Conservation (phyloP, 2,113 vertebrate species). For the Phrynosoma blainvillii region DNA sequence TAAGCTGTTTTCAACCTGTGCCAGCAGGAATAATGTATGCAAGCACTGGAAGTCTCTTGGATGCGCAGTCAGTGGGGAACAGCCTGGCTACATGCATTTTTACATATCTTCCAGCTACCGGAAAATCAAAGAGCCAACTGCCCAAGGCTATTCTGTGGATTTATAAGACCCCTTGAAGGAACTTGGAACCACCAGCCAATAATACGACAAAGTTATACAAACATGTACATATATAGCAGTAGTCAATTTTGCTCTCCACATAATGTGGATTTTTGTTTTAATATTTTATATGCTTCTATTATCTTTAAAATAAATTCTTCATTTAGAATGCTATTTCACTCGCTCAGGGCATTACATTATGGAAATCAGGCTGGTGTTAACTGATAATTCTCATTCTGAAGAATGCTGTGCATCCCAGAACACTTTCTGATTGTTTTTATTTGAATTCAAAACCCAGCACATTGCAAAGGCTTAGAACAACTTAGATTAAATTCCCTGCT, state of each 20-base stretch:
- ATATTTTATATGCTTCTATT: conserved; percentile 20
- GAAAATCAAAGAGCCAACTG: conserved; percentile 62
- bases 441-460: conserved; percentile 19
- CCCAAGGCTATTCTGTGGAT: conserved; percentile 62
- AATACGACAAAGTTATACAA: conserved; percentile 45
- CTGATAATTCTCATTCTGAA: conserved; percentile 11
- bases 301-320: conserved; percentile 15
- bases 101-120: conserved; percentile 63
- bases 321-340: conserved; percentile 22
- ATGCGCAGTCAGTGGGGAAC: conserved; percentile 64
- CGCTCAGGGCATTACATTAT: conserved; percentile 9
- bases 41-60: conserved; percentile 54
- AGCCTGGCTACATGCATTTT: conserved; percentile 65
- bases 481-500: not conserved
- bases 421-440: conserved; percentile 16
- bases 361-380: conserved; percentile 9
- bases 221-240: conserved; percentile 51
- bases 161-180: conserved; percentile 64
- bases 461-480: not conserved
- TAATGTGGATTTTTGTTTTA: not conserved
- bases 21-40: conserved; percentile 66
- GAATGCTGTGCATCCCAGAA: not conserved
- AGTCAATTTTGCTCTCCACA: conserved; percentile 45
- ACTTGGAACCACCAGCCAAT: conserved; percentile 44
- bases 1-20: conserved; percentile 48